phyloP scores from a whole-genome alignment of 2,113 vertebrate species.

The Salminus brasiliensis region DNA sequence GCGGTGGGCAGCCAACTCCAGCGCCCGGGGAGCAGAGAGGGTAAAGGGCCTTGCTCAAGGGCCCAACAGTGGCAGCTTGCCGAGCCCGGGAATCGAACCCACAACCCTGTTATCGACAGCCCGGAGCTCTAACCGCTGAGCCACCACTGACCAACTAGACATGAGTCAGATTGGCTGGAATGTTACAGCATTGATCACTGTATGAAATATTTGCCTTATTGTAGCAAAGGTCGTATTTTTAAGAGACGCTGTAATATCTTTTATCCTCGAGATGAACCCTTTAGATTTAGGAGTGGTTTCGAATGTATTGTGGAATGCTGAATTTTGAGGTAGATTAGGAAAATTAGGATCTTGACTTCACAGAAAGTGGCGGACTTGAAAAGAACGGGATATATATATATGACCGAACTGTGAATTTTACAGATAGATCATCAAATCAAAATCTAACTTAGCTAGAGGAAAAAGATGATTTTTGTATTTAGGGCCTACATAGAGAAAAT shows the following conservation, averaged over 20 bases:
- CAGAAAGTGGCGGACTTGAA: slow-evolving; percentile 8
- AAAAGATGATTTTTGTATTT: background rate
- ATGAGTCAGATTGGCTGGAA: no score
- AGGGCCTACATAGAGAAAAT: slow-evolving; percentile 7
- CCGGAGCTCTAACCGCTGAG: no score
- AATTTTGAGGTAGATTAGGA: background rate
- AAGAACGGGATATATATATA: background rate
- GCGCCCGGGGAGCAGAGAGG: no score
- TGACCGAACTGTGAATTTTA: background rate
- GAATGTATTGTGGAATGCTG: background rate
- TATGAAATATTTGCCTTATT: no score
- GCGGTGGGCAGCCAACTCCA: no score
- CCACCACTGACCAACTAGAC: no score
- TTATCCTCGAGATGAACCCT: background rate
- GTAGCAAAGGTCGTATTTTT: background rate
- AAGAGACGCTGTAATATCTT: background rate
- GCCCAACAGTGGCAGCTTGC: no score
- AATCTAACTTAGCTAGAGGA: slow-evolving; percentile 4
- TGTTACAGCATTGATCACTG: no score
- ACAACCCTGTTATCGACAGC: no score
- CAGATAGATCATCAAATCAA: background rate
- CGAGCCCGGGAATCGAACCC: no score
- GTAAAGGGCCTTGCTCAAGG: no score
- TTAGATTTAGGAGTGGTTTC: background rate
- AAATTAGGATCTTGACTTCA: background rate